Percentiles rank a stretch among this genome's conserved stretches.
phyloP scores from a whole-genome alignment of 2,113 vertebrate genomes.

The sheep (Ovis aries) region DNA sequence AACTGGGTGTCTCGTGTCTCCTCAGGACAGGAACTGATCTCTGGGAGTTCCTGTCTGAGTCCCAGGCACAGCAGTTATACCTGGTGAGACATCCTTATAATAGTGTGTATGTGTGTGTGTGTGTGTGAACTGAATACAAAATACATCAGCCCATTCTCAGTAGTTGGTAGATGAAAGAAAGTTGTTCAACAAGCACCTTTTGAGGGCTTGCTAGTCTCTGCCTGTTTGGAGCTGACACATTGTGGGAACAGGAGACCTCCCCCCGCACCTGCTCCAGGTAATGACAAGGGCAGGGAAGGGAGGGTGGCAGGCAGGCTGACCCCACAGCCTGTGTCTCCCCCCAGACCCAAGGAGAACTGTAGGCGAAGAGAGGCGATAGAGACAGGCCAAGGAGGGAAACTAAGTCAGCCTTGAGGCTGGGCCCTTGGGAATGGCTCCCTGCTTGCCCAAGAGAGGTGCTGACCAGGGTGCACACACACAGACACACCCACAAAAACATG shows the following conservation, averaged over 20 bases:
- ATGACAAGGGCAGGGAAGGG: not conserved
- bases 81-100: not conserved
- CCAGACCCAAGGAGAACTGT: not conserved
- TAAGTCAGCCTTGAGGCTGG: not conserved
- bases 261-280: not conserved
- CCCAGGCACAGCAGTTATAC: not conserved
- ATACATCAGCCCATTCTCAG: not conserved
- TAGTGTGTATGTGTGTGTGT: too few species aligned
- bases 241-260: not conserved
- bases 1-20: rapidly evolving
- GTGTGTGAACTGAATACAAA: not conserved
- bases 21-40: not conserved
- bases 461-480: not conserved
- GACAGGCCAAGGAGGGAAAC: not conserved
- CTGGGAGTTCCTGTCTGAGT: not conserved
- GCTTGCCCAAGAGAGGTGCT: not conserved
- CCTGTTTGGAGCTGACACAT: not conserved
- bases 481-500: not conserved
- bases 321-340: not conserved
- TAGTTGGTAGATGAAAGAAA: not conserved
- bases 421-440: not conserved
- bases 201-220: not conserved
- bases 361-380: not conserved
- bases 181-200: not conserved
- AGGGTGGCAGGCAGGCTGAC: not conserved